These are phyloP conservation scores for Bradypodion ventrale DNA, from an alignment of 2,797 vertebrate genomes.

Conservation along the genomic window DNA sequence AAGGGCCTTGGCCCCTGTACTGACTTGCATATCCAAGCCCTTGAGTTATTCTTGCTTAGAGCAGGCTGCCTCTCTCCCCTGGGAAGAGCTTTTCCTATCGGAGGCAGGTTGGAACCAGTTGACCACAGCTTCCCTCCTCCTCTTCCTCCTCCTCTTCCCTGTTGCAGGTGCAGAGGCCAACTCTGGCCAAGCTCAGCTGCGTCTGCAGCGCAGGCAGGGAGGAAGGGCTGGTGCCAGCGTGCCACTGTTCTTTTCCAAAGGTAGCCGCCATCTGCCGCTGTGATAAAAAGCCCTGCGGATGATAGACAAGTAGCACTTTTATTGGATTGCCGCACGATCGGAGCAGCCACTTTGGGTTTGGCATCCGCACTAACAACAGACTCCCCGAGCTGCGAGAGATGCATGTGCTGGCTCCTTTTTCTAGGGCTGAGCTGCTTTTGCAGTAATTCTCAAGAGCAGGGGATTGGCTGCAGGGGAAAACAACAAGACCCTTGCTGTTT, in stretches of 20 bases:
- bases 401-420: not conserved
- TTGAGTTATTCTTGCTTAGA: not conserved
- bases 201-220: conserved; percentile 60
- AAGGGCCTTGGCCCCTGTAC: not conserved
- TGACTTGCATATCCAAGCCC: not conserved
- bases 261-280: conserved; percentile 82
- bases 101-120: conserved; percentile 30
- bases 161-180: conserved; percentile 74
- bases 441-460: not conserved
- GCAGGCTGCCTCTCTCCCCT: not conserved
- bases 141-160: conserved; percentile 14
- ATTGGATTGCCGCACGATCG: conserved; percentile 79
- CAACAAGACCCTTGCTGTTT: not conserved
- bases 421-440: not conserved
- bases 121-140: not conserved
- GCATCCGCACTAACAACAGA: conserved; percentile 78
- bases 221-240: conserved; percentile 69
- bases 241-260: conserved; percentile 78
- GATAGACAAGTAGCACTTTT: conserved; percentile 82
- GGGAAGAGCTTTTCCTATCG: not conserved
- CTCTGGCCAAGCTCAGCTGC: conserved; percentile 68
- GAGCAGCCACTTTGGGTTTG: conserved; percentile 83
- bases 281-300: conserved; percentile 83
- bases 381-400: conserved; percentile 65
- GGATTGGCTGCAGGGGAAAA: not conserved